Evolutionary conservation across 2,113 vertebrate species (phyloP), one percentile per base, ranked within the genome.

Genomic region (Halcyon malimbica): DNA sequence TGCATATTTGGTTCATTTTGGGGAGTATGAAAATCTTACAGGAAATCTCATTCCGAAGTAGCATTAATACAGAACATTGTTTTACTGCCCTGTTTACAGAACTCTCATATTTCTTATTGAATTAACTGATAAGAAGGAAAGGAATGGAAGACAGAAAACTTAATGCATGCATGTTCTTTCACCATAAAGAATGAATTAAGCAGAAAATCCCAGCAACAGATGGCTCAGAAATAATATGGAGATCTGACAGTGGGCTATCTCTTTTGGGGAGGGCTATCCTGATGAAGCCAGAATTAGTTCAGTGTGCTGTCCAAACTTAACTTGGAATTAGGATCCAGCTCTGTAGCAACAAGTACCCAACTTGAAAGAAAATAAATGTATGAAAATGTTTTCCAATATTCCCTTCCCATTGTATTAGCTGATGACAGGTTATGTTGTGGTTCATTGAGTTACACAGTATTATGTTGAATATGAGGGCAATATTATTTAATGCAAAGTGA

Each of bases 371-470:
- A 92, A 53, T 63, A 85, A 92, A 83, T 90, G 29, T 48, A n/a
- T 84, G 26, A 89, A 93, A 92, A 56, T 24, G 23, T 91, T 96
- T 97, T 70, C 57, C 41, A 90, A 6, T 94, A 82, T 39, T 97
- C 86, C 88, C n/a, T 84, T 84, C 44, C 69, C 63, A 53, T 94
- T 94, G 44, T 71, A 87, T 94, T 96, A 97, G 54, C 29, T 60
- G 86, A 81, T 96, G 89, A 96, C 62, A 94, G 46, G 57, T 85
- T 95, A 48, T 91, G 48, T 75, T 94, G 79, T 91, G 73, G 71
- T 96, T 97, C 96, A 87, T 64, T 95, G 84, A 69, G 64, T 97
- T 96, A 85, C 62, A 57, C 35, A 90, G 70, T 93, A 79, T 82
- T 65, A 56, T 68, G 54, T 63, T 87, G 56, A 97, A 84, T 78